Evolutionary conservation across 1,140 invertebrate genomes (phyloP).

Genomic region (Lepidurus apus): DNA sequence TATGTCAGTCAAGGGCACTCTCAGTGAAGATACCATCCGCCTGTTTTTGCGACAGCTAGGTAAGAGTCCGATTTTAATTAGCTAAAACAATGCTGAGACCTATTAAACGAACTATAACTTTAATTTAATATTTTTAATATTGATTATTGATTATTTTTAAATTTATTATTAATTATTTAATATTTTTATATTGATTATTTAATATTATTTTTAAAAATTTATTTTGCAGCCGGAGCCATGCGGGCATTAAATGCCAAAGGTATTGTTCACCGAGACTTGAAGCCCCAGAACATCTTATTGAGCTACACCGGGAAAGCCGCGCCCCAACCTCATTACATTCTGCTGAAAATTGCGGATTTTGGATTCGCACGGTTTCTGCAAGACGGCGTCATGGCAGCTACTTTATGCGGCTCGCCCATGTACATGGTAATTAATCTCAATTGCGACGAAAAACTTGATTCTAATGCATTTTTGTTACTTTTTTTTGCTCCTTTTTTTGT

Average conservation of each 20-base stretch:
- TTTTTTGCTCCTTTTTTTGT: slow-evolving; percentile 1
- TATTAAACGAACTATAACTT: not conserved
- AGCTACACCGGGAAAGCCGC: slow-evolving; percentile 73
- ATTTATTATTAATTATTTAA: not conserved
- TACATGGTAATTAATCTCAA: slow-evolving; percentile 73
- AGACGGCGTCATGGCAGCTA: slow-evolving; percentile 99
- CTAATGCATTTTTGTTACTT: not conserved
- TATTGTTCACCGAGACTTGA: slow-evolving; percentile 97
- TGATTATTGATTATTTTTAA: not conserved
- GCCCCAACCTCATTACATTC: slow-evolving; percentile 84
- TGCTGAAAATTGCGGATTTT: slow-evolving; percentile 97
- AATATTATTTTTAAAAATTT: not conserved
- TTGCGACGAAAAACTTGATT: not conserved
- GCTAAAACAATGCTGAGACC: too few relatives aligned
- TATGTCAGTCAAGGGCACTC: slow-evolving; percentile 71
- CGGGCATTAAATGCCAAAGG: slow-evolving; percentile 91
- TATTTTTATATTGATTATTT: not conserved
- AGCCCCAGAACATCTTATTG: slow-evolving; percentile 94
- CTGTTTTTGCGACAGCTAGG: slow-evolving; percentile 90
- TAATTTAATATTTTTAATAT: too few relatives aligned
- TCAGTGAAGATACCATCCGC: slow-evolving; percentile 95
- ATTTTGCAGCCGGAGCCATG: slow-evolving; percentile 81
- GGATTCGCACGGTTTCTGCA: slow-evolving; percentile 97
- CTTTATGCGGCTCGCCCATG: slow-evolving; percentile 98
- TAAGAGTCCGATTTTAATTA: slow-evolving; percentile 44